Evolutionary conservation across 92 coral and sea anemone species (phyloP).

Genomic region (Galaxea fascicularis): DNA sequence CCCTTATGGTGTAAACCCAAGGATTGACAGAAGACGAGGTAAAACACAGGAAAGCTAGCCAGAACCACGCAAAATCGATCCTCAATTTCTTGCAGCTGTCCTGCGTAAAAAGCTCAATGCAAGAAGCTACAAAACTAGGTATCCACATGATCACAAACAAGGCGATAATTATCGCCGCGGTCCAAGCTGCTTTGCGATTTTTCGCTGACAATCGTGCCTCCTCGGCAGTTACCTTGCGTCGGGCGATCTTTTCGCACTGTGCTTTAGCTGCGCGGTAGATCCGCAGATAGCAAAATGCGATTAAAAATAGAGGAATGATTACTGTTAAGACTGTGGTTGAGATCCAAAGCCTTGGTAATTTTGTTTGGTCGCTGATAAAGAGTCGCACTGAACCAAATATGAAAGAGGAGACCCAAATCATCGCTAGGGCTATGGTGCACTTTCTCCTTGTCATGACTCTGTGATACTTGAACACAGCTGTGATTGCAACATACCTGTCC

Average conservation of each 20-base stretch:
- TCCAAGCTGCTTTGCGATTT: slow-evolving; percentile 79
- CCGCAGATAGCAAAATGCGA: slow-evolving; percentile 70
- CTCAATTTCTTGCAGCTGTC: slow-evolving; percentile 56
- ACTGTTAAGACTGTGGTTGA: slow-evolving; percentile 66
- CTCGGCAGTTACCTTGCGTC: slow-evolving; percentile 42
- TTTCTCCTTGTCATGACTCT: slow-evolving; percentile 49
- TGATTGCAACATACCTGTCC: slow-evolving; percentile 77
- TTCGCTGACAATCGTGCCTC: slow-evolving; percentile 56
- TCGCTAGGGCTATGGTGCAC: slow-evolving; percentile 30
- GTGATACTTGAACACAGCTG: slow-evolving; percentile 62
- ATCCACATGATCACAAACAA: slow-evolving; percentile 75
- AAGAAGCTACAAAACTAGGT: slow-evolving; percentile 74
- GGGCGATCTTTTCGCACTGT: slow-evolving; percentile 65
- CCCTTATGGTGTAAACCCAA: slow-evolving; percentile 75
- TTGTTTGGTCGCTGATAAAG: slow-evolving; percentile 38
- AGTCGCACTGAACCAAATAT: slow-evolving; percentile 66
- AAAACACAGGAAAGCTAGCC: slow-evolving; percentile 74
- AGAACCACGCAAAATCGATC: slow-evolving; percentile 78
- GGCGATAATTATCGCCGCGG: slow-evolving; percentile 75
- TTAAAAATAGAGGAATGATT: slow-evolving; percentile 57
- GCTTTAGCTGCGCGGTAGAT: slow-evolving; percentile 68
- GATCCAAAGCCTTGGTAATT: slow-evolving; percentile 74
- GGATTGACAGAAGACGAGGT: slow-evolving; percentile 76
- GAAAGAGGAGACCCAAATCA: slow-evolving; percentile 75
- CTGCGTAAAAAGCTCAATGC: slow-evolving; percentile 57